Conservation (phyloP, 30 jellyfish, hydroid and myxozoan genomes). For the Turritopsis rubra region DNA sequence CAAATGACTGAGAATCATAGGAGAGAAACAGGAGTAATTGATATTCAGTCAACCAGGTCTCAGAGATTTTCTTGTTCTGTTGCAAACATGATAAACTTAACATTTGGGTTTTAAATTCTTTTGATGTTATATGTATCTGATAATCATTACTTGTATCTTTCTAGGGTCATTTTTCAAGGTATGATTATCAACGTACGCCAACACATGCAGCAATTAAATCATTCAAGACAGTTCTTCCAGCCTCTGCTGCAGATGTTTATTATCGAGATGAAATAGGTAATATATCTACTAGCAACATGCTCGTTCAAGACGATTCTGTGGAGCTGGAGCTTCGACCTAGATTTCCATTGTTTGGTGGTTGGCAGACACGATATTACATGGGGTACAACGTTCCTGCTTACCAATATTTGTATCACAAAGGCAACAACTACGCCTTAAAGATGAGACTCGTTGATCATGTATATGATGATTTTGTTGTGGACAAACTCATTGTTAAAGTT, state of each 20-base stretch:
- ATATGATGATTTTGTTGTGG: constrained; percentile 79
- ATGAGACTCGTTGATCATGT: constrained; percentile 86
- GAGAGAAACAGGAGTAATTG: too few species aligned
- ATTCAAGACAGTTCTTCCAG: constrained; percentile 88
- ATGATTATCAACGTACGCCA: constrained; percentile 88
- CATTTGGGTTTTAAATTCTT: not conserved
- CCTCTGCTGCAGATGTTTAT: constrained; percentile 88
- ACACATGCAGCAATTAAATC: constrained; percentile 91
- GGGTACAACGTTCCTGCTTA: constrained; percentile 91
- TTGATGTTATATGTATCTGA: too few species aligned
- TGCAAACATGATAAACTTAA: too few species aligned
- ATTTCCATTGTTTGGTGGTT: constrained; percentile 95
- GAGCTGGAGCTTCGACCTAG: constrained; percentile 91
- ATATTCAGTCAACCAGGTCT: too few species aligned
- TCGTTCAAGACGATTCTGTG: constrained; percentile 59
- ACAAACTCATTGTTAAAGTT: constrained; percentile 60
- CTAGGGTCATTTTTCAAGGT: constrained; percentile 82
- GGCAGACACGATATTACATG: constrained; percentile 87
- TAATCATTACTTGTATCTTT: not conserved
- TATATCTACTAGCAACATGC: constrained; percentile 86
- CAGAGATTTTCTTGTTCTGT: too few species aligned
- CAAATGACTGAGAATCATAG: too few species aligned
- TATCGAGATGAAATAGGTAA: constrained; percentile 95
- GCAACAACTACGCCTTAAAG: constrained; percentile 60
- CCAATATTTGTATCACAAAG: constrained; percentile 63